These are phyloP conservation scores for Scolopax rusticola DNA, from an alignment of 2,797 vertebrate species.

Conservation along the genomic window DNA sequence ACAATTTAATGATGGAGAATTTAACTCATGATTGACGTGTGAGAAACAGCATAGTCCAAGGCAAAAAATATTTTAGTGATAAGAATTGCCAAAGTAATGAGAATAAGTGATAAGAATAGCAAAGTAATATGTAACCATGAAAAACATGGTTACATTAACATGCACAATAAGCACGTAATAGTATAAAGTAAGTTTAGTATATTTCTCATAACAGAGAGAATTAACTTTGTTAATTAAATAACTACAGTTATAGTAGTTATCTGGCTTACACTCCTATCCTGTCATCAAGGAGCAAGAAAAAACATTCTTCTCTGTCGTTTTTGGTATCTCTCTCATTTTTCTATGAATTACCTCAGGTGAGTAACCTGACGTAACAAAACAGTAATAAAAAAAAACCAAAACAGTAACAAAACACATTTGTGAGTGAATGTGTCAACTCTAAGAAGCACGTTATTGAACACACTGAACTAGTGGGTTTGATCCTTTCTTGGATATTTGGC, in stretches of 20 bases:
- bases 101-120: neutral
- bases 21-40: neutral
- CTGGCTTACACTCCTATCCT: neutral
- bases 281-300: neutral
- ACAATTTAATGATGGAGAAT: neutral
- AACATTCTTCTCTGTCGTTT: neutral
- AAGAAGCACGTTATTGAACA: neutral
- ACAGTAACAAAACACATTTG: neutral
- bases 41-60: neutral
- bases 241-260: neutral
- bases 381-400: neutral
- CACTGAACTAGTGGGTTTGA: neutral
- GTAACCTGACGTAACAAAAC: neutral
- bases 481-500: neutral
- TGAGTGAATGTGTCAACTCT: neutral
- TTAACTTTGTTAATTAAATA: neutral
- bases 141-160: neutral
- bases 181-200: neutral
- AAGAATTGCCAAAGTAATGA: neutral
- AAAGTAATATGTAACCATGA: neutral
- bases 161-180: neutral
- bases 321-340: neutral
- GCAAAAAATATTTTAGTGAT: neutral
- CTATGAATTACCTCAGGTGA: neutral
- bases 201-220: neutral